These are phyloP conservation scores for Neopipo cinnamomea DNA, from an alignment of 2,113 vertebrate genomes.

Conservation along the genomic window DNA sequence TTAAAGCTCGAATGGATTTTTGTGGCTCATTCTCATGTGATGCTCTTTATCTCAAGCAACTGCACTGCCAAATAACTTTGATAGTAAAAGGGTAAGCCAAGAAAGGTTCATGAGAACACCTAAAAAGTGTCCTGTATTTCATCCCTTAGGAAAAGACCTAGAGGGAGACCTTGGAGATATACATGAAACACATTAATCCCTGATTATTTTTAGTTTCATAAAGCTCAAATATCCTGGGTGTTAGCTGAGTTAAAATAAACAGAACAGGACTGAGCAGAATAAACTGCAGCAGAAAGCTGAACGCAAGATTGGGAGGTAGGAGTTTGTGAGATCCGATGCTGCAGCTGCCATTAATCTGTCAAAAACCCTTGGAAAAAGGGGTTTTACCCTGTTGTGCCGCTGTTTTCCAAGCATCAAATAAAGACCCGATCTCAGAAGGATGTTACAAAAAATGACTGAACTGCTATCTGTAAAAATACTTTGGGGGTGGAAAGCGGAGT, in stretches of 20 bases:
- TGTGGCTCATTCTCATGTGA: not conserved
- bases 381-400: not conserved
- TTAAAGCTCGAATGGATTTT: not conserved
- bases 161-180: not conserved
- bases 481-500: not conserved
- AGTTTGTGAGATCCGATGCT: not conserved
- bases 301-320: accelerated
- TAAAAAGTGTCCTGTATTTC: not conserved
- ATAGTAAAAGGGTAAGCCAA: not conserved
- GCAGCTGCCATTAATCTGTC: not conserved
- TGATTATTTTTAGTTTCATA: not conserved
- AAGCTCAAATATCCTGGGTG: not conserved
- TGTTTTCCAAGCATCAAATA: not conserved
- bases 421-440: not conserved
- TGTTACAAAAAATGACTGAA: not conserved
- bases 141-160: not conserved
- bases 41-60: not conserved
- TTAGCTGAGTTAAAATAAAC: not conserved
- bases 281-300: not conserved
- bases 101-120: not conserved
- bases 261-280: not conserved
- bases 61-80: not conserved
- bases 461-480: slow-evolving; percentile 2
- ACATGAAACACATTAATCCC: not conserved
- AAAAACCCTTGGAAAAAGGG: not conserved